Percentiles rank a stretch among this genome's conserved stretches.
Evolutionary conservation across 2,888 invertebrate genomes (phyloP).

Genomic region (Aspidiotus destructor): DNA sequence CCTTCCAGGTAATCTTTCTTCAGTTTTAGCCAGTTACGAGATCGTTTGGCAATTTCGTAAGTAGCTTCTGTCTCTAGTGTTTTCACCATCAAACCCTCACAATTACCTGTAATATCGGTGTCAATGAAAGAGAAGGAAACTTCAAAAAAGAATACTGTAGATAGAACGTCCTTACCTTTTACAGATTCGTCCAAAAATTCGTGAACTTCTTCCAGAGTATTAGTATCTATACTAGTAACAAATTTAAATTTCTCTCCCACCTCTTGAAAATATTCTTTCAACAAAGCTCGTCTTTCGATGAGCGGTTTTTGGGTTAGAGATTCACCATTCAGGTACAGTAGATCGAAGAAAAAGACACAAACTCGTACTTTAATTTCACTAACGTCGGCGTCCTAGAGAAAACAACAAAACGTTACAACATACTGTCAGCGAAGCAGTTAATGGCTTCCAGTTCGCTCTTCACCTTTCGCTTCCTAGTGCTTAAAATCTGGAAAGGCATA

Average conservation of each 20-base stretch:
- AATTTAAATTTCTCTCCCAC: conserved; percentile 76
- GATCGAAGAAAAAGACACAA: conserved; percentile 93
- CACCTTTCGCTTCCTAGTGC: conserved; percentile 89
- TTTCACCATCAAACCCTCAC: conserved; percentile 99
- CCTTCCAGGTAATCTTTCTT: conserved; percentile 98
- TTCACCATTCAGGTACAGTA: conserved; percentile 81
- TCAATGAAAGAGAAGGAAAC: conserved; percentile 13
- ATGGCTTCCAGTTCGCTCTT: no score
- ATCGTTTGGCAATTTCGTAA: conserved; percentile 94
- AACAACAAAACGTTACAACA: background rate
- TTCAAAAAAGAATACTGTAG: conserved; percentile 1
- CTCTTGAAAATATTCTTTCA: conserved; percentile 61
- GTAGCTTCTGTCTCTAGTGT: conserved; percentile 78
- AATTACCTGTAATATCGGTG: conserved; percentile 56
- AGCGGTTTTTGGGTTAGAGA: conserved; percentile 73
- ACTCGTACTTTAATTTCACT: conserved; percentile 76
- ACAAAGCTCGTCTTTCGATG: conserved; percentile 57
- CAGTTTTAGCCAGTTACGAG: conserved; percentile 87
- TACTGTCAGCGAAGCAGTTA: background rate
- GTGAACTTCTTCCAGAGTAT: conserved; percentile 81
- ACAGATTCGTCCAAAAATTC: conserved; percentile 89
- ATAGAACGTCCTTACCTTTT: conserved; percentile 50
- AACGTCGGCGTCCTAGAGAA: conserved; percentile 57
- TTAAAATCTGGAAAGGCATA: conserved; percentile 89
- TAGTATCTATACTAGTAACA: conserved; percentile 72